A percentile compares a stretch with the other conserved stretches of the same genome.
These are phyloP conservation scores for Sepioteuthis lessoniana DNA, from an alignment of 2,888 invertebrate genomes.

Conservation along the genomic window DNA sequence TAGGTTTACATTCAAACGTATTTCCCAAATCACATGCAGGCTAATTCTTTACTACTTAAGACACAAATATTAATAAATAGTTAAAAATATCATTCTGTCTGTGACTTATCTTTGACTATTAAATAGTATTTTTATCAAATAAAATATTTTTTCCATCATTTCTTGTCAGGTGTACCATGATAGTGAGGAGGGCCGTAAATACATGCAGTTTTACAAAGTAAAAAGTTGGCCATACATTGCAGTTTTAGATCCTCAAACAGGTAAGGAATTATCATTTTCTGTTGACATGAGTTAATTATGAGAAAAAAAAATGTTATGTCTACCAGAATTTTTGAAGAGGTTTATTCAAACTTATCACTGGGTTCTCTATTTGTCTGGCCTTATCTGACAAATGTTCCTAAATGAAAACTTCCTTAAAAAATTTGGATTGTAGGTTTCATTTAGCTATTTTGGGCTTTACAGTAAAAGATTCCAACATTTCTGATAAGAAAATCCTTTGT, in stretches of 20 bases:
- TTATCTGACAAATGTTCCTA: background rate
- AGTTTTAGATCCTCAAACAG: slow-evolving; percentile 82
- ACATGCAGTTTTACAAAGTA: slow-evolving; percentile 81
- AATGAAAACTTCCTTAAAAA: background rate
- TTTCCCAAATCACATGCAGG: no score
- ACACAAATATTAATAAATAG: no score
- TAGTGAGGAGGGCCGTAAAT: slow-evolving; percentile 80
- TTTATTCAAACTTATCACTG: background rate
- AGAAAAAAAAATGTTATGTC: background rate
- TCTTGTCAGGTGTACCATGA: slow-evolving; percentile 75
- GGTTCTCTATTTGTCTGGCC: background rate
- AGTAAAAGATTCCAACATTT: background rate
- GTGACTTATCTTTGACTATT: background rate
- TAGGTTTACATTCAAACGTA: no score
- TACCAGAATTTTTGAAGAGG: background rate
- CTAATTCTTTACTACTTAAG: no score
- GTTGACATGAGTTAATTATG: background rate
- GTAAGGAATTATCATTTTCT: slow-evolving; percentile 63
- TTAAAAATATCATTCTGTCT: no score
- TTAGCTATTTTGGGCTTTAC: no score
- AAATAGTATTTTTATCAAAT: background rate
- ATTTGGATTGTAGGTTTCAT: no score
- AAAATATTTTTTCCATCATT: background rate
- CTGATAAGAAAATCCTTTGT: background rate
- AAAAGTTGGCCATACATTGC: slow-evolving; percentile 80